These are phyloP conservation scores for Notolabrus celidotus DNA, from an alignment of 2,797 vertebrate genomes.

Conservation along the genomic window DNA sequence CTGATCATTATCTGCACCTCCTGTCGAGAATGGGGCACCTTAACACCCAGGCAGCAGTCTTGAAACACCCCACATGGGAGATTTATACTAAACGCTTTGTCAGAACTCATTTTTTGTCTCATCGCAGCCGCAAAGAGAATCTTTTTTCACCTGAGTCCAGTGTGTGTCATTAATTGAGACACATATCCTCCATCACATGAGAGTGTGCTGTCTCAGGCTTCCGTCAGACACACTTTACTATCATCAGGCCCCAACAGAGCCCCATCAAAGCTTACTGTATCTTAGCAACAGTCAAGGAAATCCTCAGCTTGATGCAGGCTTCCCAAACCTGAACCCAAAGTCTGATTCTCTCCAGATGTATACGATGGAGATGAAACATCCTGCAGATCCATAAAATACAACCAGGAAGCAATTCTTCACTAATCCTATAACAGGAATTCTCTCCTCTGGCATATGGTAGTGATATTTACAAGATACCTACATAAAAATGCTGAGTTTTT, in stretches of 20 bases:
- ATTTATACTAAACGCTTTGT: constrained; percentile 46
- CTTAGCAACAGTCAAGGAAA: constrained; percentile 29
- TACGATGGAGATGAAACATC: constrained; percentile 33
- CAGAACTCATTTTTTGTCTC: constrained; percentile 38
- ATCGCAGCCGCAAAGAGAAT: constrained; percentile 12
- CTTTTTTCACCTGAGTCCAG: constrained; percentile 29
- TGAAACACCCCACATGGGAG: constrained; percentile 45
- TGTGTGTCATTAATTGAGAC: constrained; percentile 37
- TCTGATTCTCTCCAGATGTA: constrained; percentile 60
- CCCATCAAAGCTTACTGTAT: constrained; percentile 5
- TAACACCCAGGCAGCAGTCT: constrained; percentile 48
- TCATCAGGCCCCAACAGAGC: constrained; percentile 21
- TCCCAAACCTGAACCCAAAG: not conserved
- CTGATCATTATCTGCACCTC: constrained; percentile 66
- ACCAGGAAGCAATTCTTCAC: constrained; percentile 56
- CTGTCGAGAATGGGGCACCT: constrained; percentile 48
- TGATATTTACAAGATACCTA: constrained; percentile 47
- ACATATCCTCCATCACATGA: constrained; percentile 40
- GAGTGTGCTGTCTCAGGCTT: constrained; percentile 26
- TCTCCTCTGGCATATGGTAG: constrained; percentile 36
- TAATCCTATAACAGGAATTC: constrained; percentile 27
- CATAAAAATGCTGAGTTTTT: constrained; percentile 27
- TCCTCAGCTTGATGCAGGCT: constrained; percentile 14
- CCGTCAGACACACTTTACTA: constrained; percentile 22
- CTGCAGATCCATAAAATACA: constrained; percentile 46